Conservation (phyloP, 2,888 invertebrate species). For the Agrochola lota region DNA sequence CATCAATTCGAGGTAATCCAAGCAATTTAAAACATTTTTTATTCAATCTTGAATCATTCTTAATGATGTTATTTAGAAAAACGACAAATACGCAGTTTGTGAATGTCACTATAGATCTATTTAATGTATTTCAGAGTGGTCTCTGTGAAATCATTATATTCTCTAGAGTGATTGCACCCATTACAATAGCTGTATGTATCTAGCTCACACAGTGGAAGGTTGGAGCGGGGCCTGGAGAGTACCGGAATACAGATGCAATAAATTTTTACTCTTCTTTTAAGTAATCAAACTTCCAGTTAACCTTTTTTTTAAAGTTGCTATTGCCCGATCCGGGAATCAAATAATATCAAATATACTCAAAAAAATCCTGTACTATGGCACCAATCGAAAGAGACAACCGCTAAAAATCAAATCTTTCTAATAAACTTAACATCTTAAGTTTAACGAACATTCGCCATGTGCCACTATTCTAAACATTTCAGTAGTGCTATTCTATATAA, state of each 20-base stretch:
- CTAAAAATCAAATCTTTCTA: not conserved
- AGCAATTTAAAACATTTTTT: slow-evolving; percentile 36
- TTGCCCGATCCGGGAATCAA: not conserved
- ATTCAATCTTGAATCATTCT: slow-evolving; percentile 31
- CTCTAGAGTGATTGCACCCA: not conserved
- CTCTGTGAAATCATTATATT: not conserved
- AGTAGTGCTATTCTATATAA: too few species aligned
- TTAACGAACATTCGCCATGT: too few species aligned
- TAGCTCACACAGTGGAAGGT: not conserved
- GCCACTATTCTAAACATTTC: too few species aligned
- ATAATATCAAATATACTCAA: not conserved
- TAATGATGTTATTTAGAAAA: slow-evolving; percentile 32
- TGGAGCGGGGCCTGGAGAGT: not conserved
- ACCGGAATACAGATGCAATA: not conserved
- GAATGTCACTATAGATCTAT: slow-evolving; percentile 33
- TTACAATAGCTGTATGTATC: not conserved
- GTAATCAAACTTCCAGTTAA: too few species aligned
- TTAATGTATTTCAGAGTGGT: slow-evolving; percentile 20
- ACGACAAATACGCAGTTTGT: slow-evolving; percentile 18
- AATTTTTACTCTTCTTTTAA: not conserved
- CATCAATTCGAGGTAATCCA: slow-evolving; percentile 34
- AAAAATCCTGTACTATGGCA: not conserved
- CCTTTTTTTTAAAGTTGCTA: not conserved
- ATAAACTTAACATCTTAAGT: too few species aligned
- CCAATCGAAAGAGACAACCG: not conserved